Base-by-base conservation (phyloP, 1,140 invertebrate genomes). In the Drosophila sucinea region DNA sequence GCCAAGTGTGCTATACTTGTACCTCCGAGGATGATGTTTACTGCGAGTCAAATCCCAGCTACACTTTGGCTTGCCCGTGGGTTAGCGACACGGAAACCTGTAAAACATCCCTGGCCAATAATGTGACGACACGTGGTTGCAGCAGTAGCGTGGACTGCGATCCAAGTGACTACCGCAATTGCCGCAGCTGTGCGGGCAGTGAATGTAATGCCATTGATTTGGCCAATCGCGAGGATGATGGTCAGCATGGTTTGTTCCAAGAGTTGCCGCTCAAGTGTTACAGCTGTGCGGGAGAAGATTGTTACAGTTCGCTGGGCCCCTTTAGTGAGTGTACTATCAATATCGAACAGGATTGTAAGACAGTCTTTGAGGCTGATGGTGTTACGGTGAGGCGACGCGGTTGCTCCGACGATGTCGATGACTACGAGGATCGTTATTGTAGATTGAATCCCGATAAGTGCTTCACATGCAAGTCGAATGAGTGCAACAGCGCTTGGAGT, bases 121-220 rank as follows among this genome's bases (percentile, higher is more conserved):
- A 90, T 51, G 62, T 81, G 6, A 91, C 90, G 0, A 66, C 66
- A 0, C 90, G 90, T 41, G 90, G 87, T 11, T 91, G 90, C 61
- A 90, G 82, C 65, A 86, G 81, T 51, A 10, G 5, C 25, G 3
- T 91, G 0, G 60, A 63, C 1, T 91, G 90, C 61, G 80, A 86
- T 17, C 8, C 44, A 4, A 72, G 4, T 7, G 87, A 91, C 23
- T 90, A 61, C 33, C 58, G 56, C 35, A 91, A 83, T 1, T 91
- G 90, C 23, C 81, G 87, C 44, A 86, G 51, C 23, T 91, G 90
- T 65, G 56, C 51, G 0, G 84, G 75, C 33, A 87, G 40, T 61
- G 72, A 70, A n/a, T 91, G 90, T 57, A 91, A 91, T 17, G 60
- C 70, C 7, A 91, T 91, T 44, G 87, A 91, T 57, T 23, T 91